Percentiles rank a stretch among this genome's conserved stretches.
Evolutionary conservation across 2,888 invertebrate species (phyloP).

Genomic region (Rhagium mordax): DNA sequence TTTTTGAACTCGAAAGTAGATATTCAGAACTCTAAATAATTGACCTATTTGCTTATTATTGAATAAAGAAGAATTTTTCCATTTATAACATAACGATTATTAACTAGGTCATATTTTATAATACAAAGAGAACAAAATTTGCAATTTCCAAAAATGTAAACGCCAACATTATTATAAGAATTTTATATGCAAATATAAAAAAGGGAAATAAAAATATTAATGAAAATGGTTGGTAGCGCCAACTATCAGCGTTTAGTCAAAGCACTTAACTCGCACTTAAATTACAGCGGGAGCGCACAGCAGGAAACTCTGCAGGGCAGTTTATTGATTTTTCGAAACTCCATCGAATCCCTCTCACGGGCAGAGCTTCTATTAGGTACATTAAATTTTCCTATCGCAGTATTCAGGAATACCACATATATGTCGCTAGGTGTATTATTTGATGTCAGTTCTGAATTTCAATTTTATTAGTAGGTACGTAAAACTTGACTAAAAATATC

Average conservation of each 20-base stretch:
- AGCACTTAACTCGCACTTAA: background rate
- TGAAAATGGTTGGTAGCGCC: background rate
- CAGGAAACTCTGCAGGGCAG: slow-evolving; percentile 6
- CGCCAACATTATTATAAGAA: no score
- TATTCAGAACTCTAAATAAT: no score
- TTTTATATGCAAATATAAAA: no score
- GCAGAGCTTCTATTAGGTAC: background rate
- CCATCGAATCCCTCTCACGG: background rate
- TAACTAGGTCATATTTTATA: no score
- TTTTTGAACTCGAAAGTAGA: no score
- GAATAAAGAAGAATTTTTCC: no score
- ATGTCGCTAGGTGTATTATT: background rate
- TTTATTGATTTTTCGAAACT: slow-evolving; percentile 5
- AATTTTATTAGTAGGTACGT: background rate
- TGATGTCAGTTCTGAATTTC: background rate
- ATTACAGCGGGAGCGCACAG: background rate
- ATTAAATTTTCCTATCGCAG: background rate
- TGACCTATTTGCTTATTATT: no score
- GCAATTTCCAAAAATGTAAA: no score
- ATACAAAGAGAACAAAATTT: no score
- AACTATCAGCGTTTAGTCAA: background rate
- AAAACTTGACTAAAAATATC: background rate
- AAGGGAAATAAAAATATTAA: no score
- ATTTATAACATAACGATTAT: no score
- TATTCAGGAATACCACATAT: background rate